A percentile compares a stretch with the other conserved stretches of the same genome.
These are phyloP conservation scores for Anguilla rostrata DNA, from an alignment of 2,113 vertebrate genomes.

Conservation along the genomic window DNA sequence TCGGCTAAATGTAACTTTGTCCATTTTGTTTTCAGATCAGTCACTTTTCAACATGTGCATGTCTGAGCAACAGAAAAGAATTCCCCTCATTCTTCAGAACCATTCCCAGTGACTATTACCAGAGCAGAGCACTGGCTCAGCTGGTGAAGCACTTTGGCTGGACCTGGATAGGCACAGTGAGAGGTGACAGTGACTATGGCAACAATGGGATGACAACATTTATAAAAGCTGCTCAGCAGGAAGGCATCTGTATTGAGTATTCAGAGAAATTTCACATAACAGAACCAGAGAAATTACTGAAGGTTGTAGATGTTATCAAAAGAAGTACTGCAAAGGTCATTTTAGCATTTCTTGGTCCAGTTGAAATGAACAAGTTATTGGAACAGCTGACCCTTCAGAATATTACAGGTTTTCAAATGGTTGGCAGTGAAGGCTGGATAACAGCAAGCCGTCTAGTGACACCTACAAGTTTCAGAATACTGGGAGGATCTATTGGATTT, in stretches of 20 bases:
- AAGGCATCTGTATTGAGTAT: slow-evolving; percentile 35
- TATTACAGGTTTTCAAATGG: slow-evolving; percentile 64
- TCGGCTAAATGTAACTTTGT: too few species aligned
- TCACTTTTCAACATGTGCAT: too few species aligned
- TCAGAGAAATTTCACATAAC: too few species aligned
- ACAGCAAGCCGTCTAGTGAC: slow-evolving; percentile 61
- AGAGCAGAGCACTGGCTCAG: slow-evolving; percentile 48
- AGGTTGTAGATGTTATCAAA: too few species aligned
- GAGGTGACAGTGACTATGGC: slow-evolving; percentile 54
- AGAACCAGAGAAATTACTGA: too few species aligned
- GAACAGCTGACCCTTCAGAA: slow-evolving; percentile 53
- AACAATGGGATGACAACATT: slow-evolving; percentile 31
- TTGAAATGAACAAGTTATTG: too few species aligned
- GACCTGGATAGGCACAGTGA: slow-evolving; percentile 31
- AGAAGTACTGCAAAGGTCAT: slow-evolving; percentile 5
- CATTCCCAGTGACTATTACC: slow-evolving; percentile 50
- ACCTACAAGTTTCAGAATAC: slow-evolving; percentile 54
- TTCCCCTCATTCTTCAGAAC: too few species aligned
- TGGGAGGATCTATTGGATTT: slow-evolving; percentile 63
- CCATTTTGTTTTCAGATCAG: too few species aligned
- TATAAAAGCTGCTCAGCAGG: slow-evolving; percentile 44
- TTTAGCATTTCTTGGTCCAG: too few species aligned
- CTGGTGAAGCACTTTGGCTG: not conserved
- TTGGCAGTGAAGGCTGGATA: slow-evolving; percentile 71
- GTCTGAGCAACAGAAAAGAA: too few species aligned